These are phyloP conservation scores for Pristionchus arcanus DNA, from an alignment of 2,888 invertebrate species.

Conservation along the genomic window DNA sequence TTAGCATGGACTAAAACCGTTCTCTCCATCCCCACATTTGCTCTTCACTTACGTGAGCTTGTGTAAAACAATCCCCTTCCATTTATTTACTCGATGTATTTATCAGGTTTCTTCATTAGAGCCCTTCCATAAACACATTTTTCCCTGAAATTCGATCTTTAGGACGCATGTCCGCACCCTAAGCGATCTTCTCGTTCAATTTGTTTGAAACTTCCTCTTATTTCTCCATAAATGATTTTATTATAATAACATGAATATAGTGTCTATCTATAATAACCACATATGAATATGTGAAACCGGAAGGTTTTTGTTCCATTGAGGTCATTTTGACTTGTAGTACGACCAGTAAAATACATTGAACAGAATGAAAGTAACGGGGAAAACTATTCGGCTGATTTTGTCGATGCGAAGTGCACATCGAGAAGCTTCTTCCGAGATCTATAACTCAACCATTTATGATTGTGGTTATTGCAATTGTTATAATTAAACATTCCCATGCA, in stretches of 20 bases:
- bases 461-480: background rate
- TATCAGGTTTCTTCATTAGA: no score
- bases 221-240: background rate
- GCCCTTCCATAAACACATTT: no score
- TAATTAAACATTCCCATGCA: background rate
- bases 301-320: background rate
- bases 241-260: no score
- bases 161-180: no score
- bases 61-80: no score
- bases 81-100: no score
- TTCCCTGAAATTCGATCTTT: no score
- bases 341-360: constrained; percentile 73
- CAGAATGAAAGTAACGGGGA: constrained; percentile 68
- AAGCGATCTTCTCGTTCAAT: background rate
- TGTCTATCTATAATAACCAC: background rate
- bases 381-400: constrained; percentile 69
- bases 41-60: no score
- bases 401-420: constrained; percentile 72
- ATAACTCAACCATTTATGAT: constrained; percentile 9
- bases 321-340: constrained; percentile 60
- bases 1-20: no score
- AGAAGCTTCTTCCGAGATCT: constrained; percentile 67
- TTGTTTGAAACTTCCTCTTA: background rate
- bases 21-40: no score
- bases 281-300: background rate